Evolutionary conservation across 2,888 invertebrate genomes (phyloP), one percentile per base, ranked within the genome.

Genomic region (Himalopsyche japonica): DNA sequence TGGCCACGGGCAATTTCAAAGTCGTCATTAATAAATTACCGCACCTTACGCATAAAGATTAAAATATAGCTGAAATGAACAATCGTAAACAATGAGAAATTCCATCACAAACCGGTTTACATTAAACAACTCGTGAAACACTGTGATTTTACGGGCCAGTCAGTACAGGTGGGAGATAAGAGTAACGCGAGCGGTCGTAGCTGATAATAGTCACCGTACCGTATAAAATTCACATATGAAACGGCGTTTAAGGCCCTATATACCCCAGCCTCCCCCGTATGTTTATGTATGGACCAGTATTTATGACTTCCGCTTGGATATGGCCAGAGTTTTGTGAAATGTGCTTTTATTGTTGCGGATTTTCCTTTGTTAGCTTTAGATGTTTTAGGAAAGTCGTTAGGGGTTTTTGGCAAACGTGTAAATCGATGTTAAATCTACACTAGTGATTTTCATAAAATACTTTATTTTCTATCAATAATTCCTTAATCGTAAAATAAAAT

Each of bases 201-300:
- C 82, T 82, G 85, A 86, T 86, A 86, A 86, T 86, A 83, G 86
- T 86, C 84, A 78, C 84, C 84, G 84, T 85, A 82, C 82, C 83
- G 86, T 85, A 86, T 86, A 86, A 86, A 85, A 86, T 86, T 84
- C 86, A 85, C 86, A 86, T 86, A 86, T 82, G 86, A 86, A 86
- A 84, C 86, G 84, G 80, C 85, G 85, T 86, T 86, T 86, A 86
- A 86, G 85, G 85, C 86, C 43, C 76, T 76, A 80, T 47, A 79
- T 76, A 82, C 79, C 82, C 82, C 82, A 34, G 43, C 81, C 83
- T 57, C 85, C 81, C 43, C 82, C 84, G 79, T 84, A 86, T 86
- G 86, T 86, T 86, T 86, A 86, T 86, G 86, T 86, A 86, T 86
- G 85, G 83, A 34, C 70, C 83, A 49, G 85, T 86, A 86, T 86